Conservation (phyloP, 2,797 vertebrate species). For the Phrynocephalus vlangalii region DNA sequence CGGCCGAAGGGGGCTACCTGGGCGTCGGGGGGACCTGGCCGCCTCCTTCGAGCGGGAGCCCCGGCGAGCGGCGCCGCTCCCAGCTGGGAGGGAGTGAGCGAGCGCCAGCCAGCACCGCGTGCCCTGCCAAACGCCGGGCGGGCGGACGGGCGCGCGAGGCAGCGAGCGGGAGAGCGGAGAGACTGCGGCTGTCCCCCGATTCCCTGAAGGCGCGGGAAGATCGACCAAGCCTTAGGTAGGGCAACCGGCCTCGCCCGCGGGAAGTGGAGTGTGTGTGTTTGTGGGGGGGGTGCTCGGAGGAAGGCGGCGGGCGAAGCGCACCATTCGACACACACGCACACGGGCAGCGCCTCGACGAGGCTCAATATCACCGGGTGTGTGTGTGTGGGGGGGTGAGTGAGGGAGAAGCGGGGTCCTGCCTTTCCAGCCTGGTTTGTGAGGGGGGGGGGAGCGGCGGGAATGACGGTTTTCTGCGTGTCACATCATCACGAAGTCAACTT, state of each 20-base stretch:
- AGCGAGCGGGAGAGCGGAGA: slow-evolving; percentile 33
- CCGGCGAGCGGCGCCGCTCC: slow-evolving; percentile 75
- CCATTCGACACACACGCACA: not conserved
- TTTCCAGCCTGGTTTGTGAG: not conserved
- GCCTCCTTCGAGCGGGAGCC: slow-evolving; percentile 28
- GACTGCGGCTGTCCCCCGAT: slow-evolving; percentile 86
- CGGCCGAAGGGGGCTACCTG: slow-evolving; percentile 65
- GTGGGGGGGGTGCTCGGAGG: not conserved
- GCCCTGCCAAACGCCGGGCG: not conserved
- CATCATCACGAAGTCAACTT: slow-evolving; percentile 68
- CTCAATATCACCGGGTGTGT: no score
- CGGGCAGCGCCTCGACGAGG: not conserved
- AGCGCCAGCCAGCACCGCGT: not conserved
- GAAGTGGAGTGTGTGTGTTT: no score
- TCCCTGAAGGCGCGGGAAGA: slow-evolving; percentile 80
- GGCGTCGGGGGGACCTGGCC: slow-evolving; percentile 14
- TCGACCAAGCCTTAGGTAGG: slow-evolving; percentile 79
- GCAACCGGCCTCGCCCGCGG: slow-evolving; percentile 57
- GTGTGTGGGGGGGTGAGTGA: not conserved
- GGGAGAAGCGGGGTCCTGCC: no score
- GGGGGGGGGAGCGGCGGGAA: slow-evolving; percentile 24
- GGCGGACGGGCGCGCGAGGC: not conserved
- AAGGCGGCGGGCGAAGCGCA: slow-evolving; percentile 20
- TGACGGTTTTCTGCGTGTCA: slow-evolving; percentile 48
- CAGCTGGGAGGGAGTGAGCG: slow-evolving; percentile 65